Percentiles rank a stretch among this genome's conserved stretches.
Evolutionary conservation across 1,140 invertebrate genomes (phyloP).

Genomic region (Temnothorax nylanderi): DNA sequence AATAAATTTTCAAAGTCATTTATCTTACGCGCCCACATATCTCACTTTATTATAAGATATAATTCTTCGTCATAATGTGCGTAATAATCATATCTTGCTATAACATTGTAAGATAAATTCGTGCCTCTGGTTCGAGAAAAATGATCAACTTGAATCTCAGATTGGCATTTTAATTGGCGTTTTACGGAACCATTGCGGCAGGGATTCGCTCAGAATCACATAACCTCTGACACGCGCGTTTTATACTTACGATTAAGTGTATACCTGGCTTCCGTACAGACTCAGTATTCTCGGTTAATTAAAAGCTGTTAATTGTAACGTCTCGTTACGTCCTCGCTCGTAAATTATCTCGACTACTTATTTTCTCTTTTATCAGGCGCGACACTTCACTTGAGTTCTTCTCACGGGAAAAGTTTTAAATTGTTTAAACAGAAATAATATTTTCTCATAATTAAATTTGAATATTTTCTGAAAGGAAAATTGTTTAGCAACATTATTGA

Average conservation of each 20-base stretch:
- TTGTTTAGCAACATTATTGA: background rate
- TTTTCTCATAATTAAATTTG: constrained; percentile 6
- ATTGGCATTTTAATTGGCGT: constrained; percentile 10
- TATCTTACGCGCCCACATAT: background rate
- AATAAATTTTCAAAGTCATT: background rate
- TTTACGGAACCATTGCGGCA: background rate
- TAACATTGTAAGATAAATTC: background rate
- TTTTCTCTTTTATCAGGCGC: background rate
- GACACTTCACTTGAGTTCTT: background rate
- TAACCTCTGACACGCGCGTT: constrained; percentile 30
- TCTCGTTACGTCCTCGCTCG: background rate
- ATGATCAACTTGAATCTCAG: constrained; percentile 3
- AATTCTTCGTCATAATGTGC: background rate
- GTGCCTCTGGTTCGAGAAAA: background rate
- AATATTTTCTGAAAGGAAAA: background rate
- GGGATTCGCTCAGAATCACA: background rate
- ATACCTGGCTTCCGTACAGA: background rate
- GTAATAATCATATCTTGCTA: constrained; percentile 5
- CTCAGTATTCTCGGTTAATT: background rate
- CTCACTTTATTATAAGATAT: background rate
- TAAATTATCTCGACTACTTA: constrained; percentile 2
- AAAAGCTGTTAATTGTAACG: constrained; percentile 28
- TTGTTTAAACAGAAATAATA: background rate
- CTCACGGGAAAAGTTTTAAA: background rate
- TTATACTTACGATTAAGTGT: constrained; percentile 8